These are phyloP conservation scores for Pelvicachromis taeniatus DNA, from an alignment of 2,113 vertebrate genomes.

Conservation along the genomic window DNA sequence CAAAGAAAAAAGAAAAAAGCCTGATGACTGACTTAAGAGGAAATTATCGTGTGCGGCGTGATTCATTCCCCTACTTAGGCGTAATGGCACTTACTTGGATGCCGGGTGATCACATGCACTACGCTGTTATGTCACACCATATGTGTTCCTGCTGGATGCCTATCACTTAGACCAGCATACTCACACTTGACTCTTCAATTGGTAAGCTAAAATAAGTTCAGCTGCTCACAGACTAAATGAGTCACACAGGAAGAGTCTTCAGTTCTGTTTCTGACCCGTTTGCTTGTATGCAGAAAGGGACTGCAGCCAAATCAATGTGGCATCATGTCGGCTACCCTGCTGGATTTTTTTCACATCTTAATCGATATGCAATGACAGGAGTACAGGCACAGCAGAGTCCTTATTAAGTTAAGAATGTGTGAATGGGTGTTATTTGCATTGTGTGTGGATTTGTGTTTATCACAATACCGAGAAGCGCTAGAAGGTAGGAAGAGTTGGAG, in stretches of 20 bases:
- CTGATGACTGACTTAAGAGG: background rate
- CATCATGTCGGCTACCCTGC: background rate
- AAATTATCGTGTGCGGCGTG: slow-evolving; percentile 33
- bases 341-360: background rate
- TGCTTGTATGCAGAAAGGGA: background rate
- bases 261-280: background rate
- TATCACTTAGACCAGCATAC: background rate
- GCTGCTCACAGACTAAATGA: background rate
- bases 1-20: background rate
- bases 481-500: background rate
- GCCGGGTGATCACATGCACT: slow-evolving; percentile 18
- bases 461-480: background rate
- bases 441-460: background rate
- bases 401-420: background rate
- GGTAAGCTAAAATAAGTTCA: background rate
- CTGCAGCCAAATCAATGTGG: background rate
- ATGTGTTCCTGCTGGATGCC: background rate
- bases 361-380: background rate
- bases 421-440: background rate
- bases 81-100: slow-evolving; percentile 11
- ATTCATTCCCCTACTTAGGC: slow-evolving; percentile 25
- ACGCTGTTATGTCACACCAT: slow-evolving; percentile 22
- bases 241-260: background rate
- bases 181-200: background rate
- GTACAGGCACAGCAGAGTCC: background rate